Base-by-base conservation (phyloP, 2,888 invertebrate species). In the Ochropacha duplaris region DNA sequence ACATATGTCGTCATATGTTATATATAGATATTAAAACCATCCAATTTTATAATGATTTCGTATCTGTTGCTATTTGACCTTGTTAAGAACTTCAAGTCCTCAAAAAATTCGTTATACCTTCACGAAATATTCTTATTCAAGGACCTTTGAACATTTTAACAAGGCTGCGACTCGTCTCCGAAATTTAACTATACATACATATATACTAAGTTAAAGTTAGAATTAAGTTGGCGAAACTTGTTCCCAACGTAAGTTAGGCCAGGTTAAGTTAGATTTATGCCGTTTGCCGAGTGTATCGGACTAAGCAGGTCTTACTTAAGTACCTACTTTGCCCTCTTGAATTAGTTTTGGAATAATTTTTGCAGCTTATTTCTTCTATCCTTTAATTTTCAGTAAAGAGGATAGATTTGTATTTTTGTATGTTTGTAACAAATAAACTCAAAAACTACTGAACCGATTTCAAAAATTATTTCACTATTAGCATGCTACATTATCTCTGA, bases 231-330 rank as follows among this genome's bases (percentile, higher is more conserved):
- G 78, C 66, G 67, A 74, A 84, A 83, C 79, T 84, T 76, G 69
- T 71, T 62, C 72, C 56, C 66, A 59, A 68, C 68, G 76, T 78
- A 79, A 84, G 76, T 81, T 79, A 80, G 72, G 75, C 63, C 69
- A 83, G 78, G 83, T 83, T 86, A 85, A 86, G 74, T 86, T 83
- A 80, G 77, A 86, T 86, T 86, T 86, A 86, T 82, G 82, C 81
- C 69, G 77, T 71, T 77, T 71, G 60, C 67, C 62, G 70, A 78
- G 76, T 76, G 66, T 71, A 74, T 76, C 69, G 73, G 69, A 68
- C 73, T 68, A 61, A 60, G 59, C 62, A 49, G 52, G 54, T 56
- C 62, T 67, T 59, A 54, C 54, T 19, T 44, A 54, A 22, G 57
- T 11, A 31, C 34, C 19, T 44, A 31, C 50, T 44, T 44, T 19